Conservation (phyloP, 2,797 vertebrate genomes). For the Dicrostonyx torquatus region DNA sequence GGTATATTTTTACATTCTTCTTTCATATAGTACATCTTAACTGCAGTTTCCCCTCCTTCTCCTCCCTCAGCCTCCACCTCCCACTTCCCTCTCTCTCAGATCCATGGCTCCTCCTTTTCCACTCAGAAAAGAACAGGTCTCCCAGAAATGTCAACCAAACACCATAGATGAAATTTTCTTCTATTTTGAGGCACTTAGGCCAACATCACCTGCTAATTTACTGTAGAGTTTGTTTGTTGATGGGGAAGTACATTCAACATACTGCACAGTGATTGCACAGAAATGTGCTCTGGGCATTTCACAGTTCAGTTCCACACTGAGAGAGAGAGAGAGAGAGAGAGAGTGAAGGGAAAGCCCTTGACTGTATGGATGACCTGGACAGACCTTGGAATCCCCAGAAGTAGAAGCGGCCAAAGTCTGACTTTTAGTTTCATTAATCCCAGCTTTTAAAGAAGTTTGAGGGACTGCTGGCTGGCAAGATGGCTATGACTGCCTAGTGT, state of each 20-base stretch:
- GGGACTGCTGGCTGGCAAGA: neutral
- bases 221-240: neutral
- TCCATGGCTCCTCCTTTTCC: neutral
- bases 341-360: neutral
- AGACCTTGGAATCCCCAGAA: neutral
- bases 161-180: neutral
- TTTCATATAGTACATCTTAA: neutral
- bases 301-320: no score
- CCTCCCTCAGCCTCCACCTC: neutral
- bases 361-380: no score
- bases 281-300: neutral
- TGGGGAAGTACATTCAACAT: neutral
- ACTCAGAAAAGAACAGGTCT: neutral
- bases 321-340: neutral
- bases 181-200: neutral
- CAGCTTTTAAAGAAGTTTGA: neutral
- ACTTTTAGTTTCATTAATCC: neutral
- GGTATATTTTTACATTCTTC: neutral
- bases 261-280: neutral
- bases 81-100: neutral
- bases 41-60: neutral
- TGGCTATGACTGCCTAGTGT: no score
- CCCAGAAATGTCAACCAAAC: neutral
- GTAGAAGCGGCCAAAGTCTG: neutral
- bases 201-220: neutral